A percentile compares a stretch with the other conserved stretches of the same genome.
Conservation (phyloP, 2,113 vertebrate genomes). For the Alosa alosa region DNA sequence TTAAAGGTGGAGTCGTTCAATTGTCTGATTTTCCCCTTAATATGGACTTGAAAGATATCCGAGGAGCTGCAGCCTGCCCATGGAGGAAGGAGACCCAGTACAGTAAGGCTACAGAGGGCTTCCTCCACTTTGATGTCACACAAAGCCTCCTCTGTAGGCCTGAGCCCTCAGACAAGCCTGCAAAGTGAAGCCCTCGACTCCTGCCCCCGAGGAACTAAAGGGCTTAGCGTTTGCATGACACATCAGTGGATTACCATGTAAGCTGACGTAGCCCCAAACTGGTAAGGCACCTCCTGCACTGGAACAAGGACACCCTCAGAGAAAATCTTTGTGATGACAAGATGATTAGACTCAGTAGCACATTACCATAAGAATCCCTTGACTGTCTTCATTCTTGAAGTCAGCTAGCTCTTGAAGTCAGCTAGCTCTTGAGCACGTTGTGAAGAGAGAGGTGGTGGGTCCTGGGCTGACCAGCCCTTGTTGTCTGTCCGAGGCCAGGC, state of each 20-base stretch:
- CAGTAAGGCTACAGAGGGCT: conserved; percentile 56
- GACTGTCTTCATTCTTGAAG: conserved; percentile 20
- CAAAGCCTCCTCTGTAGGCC: conserved; percentile 61
- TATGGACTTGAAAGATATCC: conserved; percentile 74
- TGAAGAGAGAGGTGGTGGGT: conserved; percentile 3
- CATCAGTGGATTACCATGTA: conserved; percentile 47
- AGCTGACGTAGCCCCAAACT: conserved; percentile 39
- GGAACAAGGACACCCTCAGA: conserved; percentile 40
- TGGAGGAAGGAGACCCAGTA: conserved; percentile 58
- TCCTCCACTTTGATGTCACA: conserved; percentile 69
- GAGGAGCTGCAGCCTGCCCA: conserved; percentile 53
- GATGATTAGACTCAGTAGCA: conserved; percentile 43
- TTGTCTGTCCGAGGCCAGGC: not conserved
- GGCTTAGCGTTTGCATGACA: conserved; percentile 46
- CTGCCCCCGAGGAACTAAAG: conserved; percentile 58
- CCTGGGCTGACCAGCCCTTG: not conserved
- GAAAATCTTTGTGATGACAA: conserved; percentile 52
- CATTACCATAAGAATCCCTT: conserved; percentile 46
- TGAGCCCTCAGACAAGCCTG: conserved; percentile 47
- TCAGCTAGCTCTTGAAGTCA: conserved; percentile 5
- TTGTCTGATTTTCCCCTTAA: conserved; percentile 63
- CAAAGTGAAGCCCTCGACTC: conserved; percentile 56
- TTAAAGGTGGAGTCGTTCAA: conserved; percentile 64
- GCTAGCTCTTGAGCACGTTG: not conserved
- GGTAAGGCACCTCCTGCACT: conserved; percentile 44